Evolutionary conservation across 2,113 vertebrate genomes (phyloP), one percentile per base, ranked within the genome.

Genomic region (Panthera tigris): DNA sequence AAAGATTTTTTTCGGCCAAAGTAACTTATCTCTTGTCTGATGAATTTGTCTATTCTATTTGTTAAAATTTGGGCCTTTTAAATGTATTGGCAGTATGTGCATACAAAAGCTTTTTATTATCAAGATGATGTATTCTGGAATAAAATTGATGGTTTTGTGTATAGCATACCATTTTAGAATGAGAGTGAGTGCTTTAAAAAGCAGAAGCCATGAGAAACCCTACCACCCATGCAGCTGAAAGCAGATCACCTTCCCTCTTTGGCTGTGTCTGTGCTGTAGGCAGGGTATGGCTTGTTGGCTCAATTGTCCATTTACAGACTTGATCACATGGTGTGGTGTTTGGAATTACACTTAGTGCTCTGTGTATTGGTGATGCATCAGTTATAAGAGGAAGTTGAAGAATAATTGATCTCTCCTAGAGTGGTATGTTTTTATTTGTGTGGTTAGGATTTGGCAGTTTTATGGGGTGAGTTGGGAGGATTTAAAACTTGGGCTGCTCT

Each of bases 41-140:
- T 98, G 94, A 97, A 97, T 93, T 97, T 97, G 95, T 98, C 96
- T 97, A 81, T 98, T 96, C 96, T 92, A 74, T 78, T 95, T 3
- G 1, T 98, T 99, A 97, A 98, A 98, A 97, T 98, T 97, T 98
- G 97, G 98, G 95, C 98, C 98, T 96, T 98, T 97, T 91, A 87
- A 98, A 93, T 4, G 2, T 97, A 89, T 87, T 97, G 97, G 98
- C 71, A 31, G 95, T 98, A 69, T 98, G 96, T 97, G 97, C 96
- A 97, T 96, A 96, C 96, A 91, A 36, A 97, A 96, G 98, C 98
- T 98, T 98, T 98, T 98, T 97, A 98, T 98, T 96, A 95, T 92
- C 97, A 93, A 97, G 96, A 94, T 97, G 84, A 97, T 96, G 97
- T 97, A 39, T 98, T 97, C 97, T 98, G 97, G 97, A 98, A 98